Conservation (phyloP, 2,113 vertebrate genomes). For the Irena cyanogastra region DNA sequence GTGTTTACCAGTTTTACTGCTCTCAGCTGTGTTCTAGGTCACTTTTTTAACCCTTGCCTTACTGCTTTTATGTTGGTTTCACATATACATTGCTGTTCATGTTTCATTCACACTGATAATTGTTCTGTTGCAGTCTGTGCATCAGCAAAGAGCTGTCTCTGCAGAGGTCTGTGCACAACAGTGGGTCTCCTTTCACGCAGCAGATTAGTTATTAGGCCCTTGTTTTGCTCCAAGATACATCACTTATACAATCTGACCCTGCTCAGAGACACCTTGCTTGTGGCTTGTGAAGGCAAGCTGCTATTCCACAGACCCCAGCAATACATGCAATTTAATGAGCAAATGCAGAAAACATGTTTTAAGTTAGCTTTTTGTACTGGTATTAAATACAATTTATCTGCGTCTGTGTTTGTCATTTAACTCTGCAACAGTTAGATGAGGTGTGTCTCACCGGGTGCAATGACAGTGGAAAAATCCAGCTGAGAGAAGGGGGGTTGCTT, state of each 20-base stretch:
- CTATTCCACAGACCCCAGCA: not conserved
- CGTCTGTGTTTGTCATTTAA: not conserved
- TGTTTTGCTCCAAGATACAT: not conserved
- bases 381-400: not conserved
- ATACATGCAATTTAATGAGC: not conserved
- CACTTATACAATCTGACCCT: not conserved
- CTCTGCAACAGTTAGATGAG: not conserved
- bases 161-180: not conserved
- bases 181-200: not conserved
- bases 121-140: not conserved
- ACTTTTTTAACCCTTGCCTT: not conserved
- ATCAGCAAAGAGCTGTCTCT: not conserved
- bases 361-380: not conserved
- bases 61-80: not conserved
- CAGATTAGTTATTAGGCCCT: not conserved
- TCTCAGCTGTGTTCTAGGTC: not conserved
- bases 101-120: not conserved
- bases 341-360: not conserved
- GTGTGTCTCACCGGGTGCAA: accelerated
- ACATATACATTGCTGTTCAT: not conserved
- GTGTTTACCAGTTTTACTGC: not conserved
- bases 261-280: not conserved
- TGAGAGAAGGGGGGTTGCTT: not conserved
- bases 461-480: not conserved
- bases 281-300: not conserved